These are phyloP conservation scores for Aurelia sp. DNA, from an alignment of 30 jellyfish, hydroid and myxozoan genomes.

Conservation along the genomic window DNA sequence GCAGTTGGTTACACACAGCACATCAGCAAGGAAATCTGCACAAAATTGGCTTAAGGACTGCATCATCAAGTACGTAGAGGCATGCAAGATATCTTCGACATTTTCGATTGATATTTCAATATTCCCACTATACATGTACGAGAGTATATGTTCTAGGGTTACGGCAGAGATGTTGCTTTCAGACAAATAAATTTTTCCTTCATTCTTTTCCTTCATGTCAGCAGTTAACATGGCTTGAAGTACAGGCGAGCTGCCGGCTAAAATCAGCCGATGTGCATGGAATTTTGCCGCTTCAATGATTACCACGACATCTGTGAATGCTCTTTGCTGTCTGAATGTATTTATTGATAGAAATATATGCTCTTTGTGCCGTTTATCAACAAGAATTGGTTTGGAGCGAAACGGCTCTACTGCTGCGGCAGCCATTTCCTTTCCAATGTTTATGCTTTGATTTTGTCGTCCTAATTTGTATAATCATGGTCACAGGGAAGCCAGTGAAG, in stretches of 20 bases:
- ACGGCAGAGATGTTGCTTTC: conserved; percentile 54
- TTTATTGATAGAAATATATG: conserved; percentile 26
- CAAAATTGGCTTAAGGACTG: conserved; percentile 63
- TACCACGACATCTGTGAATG: conserved; percentile 84
- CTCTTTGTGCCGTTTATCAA: conserved; percentile 57
- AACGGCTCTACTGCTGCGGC: conserved; percentile 37
- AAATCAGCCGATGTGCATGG: conserved; percentile 78
- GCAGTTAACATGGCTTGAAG: conserved; percentile 83
- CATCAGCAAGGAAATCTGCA: conserved; percentile 58
- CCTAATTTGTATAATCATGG: not conserved
- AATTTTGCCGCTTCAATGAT: conserved; percentile 24
- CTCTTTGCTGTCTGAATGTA: conserved; percentile 21
- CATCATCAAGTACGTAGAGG: conserved; percentile 79
- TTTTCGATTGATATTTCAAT: conserved; percentile 53
- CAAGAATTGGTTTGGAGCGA: conserved; percentile 18
- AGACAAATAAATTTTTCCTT: conserved; percentile 74
- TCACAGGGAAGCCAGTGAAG: not conserved
- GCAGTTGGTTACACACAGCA: conserved; percentile 61
- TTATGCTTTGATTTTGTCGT: conserved; percentile 10
- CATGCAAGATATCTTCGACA: conserved; percentile 71
- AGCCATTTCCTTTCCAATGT: conserved; percentile 32
- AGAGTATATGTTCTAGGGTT: conserved; percentile 58
- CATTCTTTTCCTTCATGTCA: conserved; percentile 84
- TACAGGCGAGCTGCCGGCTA: conserved; percentile 92
- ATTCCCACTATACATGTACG: conserved; percentile 85